Evolutionary conservation across 2,797 vertebrate species (phyloP).

Genomic region (Nannoperca australis): DNA sequence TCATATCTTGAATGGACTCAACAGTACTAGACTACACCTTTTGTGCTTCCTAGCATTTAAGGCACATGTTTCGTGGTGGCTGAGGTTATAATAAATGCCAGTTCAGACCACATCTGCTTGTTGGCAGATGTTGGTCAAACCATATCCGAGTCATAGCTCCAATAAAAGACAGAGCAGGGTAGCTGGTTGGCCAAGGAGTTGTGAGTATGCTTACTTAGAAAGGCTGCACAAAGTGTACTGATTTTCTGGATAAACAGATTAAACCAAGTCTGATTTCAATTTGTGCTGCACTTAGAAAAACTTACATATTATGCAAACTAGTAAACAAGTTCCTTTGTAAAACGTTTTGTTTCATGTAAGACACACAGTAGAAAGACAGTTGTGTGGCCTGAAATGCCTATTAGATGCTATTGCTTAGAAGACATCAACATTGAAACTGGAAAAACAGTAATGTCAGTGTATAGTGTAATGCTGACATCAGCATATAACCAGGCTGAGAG

Average conservation of each 20-base stretch:
- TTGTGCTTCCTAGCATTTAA: conserved; percentile 6
- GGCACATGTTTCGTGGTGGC: conserved; percentile 11
- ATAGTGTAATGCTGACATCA: conserved; percentile 42
- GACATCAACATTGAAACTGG: conserved; percentile 16
- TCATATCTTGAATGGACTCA: background rate
- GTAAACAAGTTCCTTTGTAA: background rate
- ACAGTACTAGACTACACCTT: background rate
- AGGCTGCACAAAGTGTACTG: background rate
- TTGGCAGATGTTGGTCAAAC: conserved; percentile 48
- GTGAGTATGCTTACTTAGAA: conserved; percentile 11
- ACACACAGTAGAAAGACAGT: background rate
- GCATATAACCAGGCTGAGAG: conserved; percentile 22
- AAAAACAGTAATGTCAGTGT: conserved; percentile 32
- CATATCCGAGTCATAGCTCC: conserved; percentile 54
- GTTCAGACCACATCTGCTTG: conserved; percentile 47
- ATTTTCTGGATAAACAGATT: conserved; percentile 7
- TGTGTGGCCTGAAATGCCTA: background rate
- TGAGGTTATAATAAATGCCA: conserved; percentile 55
- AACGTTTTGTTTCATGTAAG: background rate
- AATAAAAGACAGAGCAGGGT: conserved; percentile 38
- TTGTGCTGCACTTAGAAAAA: conserved; percentile 4
- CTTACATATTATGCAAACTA: background rate
- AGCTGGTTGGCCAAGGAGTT: conserved; percentile 12
- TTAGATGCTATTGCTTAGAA: background rate
- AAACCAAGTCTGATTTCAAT: conserved; percentile 11